Evolutionary conservation across 2,797 vertebrate genomes (phyloP).

Genomic region (Hydrophis major): DNA sequence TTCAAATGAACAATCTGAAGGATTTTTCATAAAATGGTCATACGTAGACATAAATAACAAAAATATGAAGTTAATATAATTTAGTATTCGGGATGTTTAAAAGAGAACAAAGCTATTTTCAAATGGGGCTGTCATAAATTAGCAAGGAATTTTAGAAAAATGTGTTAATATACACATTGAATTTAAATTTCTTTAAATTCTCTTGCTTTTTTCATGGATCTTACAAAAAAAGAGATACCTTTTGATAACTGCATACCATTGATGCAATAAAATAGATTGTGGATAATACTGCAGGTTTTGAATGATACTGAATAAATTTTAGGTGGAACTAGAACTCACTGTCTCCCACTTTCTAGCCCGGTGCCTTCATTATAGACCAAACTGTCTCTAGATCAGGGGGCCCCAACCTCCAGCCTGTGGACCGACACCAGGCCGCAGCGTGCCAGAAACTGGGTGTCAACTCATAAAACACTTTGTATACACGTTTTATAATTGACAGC

Average conservation of each 20-base stretch:
- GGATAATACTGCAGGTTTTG: neutral
- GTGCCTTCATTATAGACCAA: too few relatives aligned
- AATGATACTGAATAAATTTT: neutral
- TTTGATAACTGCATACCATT: neutral
- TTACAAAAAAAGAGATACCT: neutral
- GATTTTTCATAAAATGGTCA: neutral
- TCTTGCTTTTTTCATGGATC: neutral
- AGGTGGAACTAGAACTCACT: too few relatives aligned
- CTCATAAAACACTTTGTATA: too few relatives aligned
- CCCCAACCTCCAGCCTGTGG: accelerated
- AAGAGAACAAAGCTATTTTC: neutral
- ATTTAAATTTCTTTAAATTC: neutral
- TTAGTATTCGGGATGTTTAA: neutral
- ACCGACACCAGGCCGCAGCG: too few relatives aligned
- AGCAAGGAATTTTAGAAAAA: neutral
- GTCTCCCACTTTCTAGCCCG: too few relatives aligned
- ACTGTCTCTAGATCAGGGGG: too few relatives aligned
- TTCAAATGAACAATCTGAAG: neutral
- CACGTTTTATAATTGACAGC: too few relatives aligned
- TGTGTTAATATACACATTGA: neutral
- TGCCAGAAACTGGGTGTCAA: too few relatives aligned
- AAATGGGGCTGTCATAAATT: neutral
- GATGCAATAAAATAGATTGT: neutral
- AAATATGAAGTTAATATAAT: neutral
- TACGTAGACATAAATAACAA: neutral